Base-by-base conservation (phyloP, 2,797 vertebrate genomes). In the Gallirallus australis region DNA sequence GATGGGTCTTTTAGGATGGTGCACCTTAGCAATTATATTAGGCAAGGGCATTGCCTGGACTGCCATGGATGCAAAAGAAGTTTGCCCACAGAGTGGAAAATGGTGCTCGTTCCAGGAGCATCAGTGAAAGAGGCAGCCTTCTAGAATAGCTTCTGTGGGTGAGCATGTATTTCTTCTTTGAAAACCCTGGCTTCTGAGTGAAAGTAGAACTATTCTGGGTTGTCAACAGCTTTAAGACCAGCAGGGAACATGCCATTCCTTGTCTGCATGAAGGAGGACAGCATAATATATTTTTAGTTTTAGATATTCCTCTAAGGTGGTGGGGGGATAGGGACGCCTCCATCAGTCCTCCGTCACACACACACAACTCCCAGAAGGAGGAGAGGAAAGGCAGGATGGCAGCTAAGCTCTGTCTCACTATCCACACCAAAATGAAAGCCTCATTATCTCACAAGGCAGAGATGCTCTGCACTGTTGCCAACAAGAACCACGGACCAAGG, bases 161-260 rank as follows among this genome's bases (percentile, higher is more conserved):
- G 40, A 93, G 7, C 57, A 16, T 42, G 15, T 50, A 69, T 79
- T 64, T 84, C 53, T 64, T 52, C 60, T 52, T 53, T 90, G 76
- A 64, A 93, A 93, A 71, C 31, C 5, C 25, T 65, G n/a, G 3
- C 81, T 94, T 78, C 61, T 86, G 68, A 86, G 69, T 64, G 85
- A 75, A 95, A 83, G 53, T 21, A 75, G 64, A 56, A 75, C 31
- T 53, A 33, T 71, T 91, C 76, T 78, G 60, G 19, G 52, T n/a
- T 86, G 72, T 54, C 7, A 1, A 71, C 82, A 91, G 90, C 81
- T 94, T 91, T 91, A 47, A 91, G 66, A 91, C 25, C 40, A 83
- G 40, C 72, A 75, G 80, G 70, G 76, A 92, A 91, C 33, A 50
- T 70, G 60, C 60, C 48, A 83, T 88, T 78, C 72, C 56, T 64